Evolutionary conservation across 2,113 vertebrate species (phyloP).

Genomic region (Thryonomys swinderianus): DNA sequence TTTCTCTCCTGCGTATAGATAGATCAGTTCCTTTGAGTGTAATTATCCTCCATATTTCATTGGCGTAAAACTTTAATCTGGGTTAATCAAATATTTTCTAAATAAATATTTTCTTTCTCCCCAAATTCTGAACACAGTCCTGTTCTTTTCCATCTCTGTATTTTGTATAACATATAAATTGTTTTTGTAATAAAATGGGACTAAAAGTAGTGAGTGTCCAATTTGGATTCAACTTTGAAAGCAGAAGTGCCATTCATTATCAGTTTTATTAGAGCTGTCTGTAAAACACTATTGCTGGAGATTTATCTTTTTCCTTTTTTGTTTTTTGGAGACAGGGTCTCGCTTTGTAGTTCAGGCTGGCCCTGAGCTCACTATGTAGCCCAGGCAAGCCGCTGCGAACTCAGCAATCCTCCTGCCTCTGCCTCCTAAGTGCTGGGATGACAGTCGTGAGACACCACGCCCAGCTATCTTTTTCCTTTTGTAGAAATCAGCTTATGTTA

Average conservation of each 20-base stretch:
- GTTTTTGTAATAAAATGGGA: background rate
- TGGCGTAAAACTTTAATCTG: background rate
- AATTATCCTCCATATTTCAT: background rate
- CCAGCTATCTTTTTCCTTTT: slow-evolving; percentile 9
- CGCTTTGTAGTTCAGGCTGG: too few species aligned
- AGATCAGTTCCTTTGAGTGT: background rate
- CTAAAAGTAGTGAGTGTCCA: background rate
- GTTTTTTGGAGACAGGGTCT: too few species aligned
- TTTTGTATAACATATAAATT: background rate
- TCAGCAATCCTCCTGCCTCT: too few species aligned
- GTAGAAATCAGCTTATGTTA: background rate
- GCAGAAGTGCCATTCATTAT: background rate
- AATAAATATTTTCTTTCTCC: background rate
- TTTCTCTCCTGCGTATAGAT: background rate
- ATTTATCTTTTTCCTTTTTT: too few species aligned
- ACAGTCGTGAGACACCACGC: too few species aligned
- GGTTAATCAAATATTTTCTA: background rate
- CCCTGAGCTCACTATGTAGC: too few species aligned
- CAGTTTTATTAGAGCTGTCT: background rate
- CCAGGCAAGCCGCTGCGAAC: too few species aligned
- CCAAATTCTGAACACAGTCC: background rate
- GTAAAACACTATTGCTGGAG: background rate
- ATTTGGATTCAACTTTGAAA: background rate
- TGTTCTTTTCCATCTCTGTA: background rate
- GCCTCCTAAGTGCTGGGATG: too few species aligned